Base-by-base conservation (phyloP, 1,140 invertebrate genomes). In the Drosophila sp. region DNA sequence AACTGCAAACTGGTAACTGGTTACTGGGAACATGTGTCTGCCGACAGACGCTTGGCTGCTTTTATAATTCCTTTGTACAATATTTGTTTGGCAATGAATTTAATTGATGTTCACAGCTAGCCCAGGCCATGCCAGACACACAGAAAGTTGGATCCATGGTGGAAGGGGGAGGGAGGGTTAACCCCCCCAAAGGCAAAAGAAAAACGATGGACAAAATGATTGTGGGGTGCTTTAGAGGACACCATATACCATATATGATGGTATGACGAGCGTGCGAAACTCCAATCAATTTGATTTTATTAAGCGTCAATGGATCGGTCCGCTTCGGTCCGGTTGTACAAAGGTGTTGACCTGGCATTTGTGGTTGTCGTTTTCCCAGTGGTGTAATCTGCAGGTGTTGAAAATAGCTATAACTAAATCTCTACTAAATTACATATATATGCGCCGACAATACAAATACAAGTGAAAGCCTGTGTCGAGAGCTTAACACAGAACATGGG, bases 61-160 rank as follows among this genome's bases (percentile, higher is more conserved):
- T 80, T 80, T 80, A 80, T 80, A 80, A 80, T 80, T 78, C 78
- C 78, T 80, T 80, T 80, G 78, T 80, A 78, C 78, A 80, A 80
- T 80, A 75, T 80, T 78, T 80, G 78, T 80, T 78, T 78, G 78
- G 75, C 78, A 80, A 80, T 80, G 78, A 80, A 80, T 80, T 78
- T 80, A 80, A 80, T 80, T 78, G 76, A 80, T 80, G 78, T 78
- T 80, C 78, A 80, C 78, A 63, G 40, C 40, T 47, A 38, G 11
- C 32, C 44, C 27, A 50, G 44, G 44, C 44, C 44, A 50, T 50
- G 44, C 44, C 44, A 50, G 44, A 50, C 44, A 41, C 40, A 58
- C 17, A 58, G 56, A 58, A 25, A 32, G 56, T 35, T 17, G 32
- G 2, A 25, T 25, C 8, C 17, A 17, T 17, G 3, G 11, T n/a